A percentile compares a stretch with the other conserved stretches of the same genome.
These are phyloP conservation scores for Wiebesia pumilae DNA, from an alignment of 1,140 invertebrate genomes.

Conservation along the genomic window DNA sequence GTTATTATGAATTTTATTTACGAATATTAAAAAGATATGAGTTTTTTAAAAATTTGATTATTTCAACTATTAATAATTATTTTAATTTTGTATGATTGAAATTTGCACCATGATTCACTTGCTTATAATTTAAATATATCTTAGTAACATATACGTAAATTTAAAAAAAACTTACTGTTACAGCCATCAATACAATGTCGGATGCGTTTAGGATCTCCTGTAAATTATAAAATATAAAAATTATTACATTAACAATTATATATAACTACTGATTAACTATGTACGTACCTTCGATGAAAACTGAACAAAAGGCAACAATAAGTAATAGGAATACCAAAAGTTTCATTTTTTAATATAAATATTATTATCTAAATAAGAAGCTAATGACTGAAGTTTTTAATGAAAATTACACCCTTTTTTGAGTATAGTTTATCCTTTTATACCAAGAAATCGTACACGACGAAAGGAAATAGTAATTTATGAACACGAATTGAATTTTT, in stretches of 20 bases:
- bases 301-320: not conserved
- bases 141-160: no score
- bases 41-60: no score
- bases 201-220: not conserved
- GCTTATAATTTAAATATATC: no score
- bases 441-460: not conserved
- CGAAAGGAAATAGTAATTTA: not conserved
- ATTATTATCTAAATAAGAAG: not conserved
- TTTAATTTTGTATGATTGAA: not conserved
- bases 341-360: not conserved
- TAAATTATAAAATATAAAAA: not conserved
- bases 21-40: no score
- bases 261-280: not conserved
- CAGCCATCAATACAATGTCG: not conserved
- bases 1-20: no score
- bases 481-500: not conserved
- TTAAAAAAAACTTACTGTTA: not conserved
- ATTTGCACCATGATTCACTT: no score
- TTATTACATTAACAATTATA: not conserved
- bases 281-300: slow-evolving; percentile 6
- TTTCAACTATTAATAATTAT: not conserved
- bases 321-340: not conserved
- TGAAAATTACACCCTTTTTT: no score
- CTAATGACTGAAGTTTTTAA: not conserved
- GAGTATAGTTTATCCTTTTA: not conserved